Conservation (phyloP, 1,140 invertebrate species). For the Fopius arisanus region DNA sequence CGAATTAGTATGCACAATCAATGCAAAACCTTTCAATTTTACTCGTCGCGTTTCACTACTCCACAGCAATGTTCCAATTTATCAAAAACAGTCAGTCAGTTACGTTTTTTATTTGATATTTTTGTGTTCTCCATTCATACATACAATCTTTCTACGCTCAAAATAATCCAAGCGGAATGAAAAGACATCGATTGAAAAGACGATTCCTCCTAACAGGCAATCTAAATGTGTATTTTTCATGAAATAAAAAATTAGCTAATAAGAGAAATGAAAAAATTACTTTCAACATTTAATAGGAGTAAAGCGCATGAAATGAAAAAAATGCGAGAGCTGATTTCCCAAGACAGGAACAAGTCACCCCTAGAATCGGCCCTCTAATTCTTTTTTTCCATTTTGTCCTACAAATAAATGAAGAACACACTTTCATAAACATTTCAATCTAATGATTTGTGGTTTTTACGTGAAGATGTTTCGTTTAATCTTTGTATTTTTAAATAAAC, state of each 20-base stretch:
- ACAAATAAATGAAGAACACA: background rate
- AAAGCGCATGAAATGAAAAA: background rate
- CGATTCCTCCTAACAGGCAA: background rate
- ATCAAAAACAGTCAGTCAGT: background rate
- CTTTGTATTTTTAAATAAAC: background rate
- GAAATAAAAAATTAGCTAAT: background rate
- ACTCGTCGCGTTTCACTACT: background rate
- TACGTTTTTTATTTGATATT: background rate
- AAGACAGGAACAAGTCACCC: slow-evolving; percentile 22
- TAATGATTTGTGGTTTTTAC: background rate
- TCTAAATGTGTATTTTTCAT: background rate
- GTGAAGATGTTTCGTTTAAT: background rate
- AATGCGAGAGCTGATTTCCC: slow-evolving; percentile 12
- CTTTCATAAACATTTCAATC: background rate
- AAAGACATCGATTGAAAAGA: background rate
- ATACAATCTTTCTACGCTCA: background rate
- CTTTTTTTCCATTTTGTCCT: slow-evolving; percentile 18
- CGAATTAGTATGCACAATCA: too few relatives aligned
- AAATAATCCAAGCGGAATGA: background rate
- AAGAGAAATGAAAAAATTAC: background rate
- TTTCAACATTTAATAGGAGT: slow-evolving; percentile 1
- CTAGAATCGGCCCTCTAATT: slow-evolving; percentile 32
- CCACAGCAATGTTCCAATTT: background rate
- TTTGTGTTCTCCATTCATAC: background rate
- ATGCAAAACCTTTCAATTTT: too few relatives aligned